These are phyloP conservation scores for Alcis repandata DNA, from an alignment of 2,888 invertebrate species.

Conservation along the genomic window DNA sequence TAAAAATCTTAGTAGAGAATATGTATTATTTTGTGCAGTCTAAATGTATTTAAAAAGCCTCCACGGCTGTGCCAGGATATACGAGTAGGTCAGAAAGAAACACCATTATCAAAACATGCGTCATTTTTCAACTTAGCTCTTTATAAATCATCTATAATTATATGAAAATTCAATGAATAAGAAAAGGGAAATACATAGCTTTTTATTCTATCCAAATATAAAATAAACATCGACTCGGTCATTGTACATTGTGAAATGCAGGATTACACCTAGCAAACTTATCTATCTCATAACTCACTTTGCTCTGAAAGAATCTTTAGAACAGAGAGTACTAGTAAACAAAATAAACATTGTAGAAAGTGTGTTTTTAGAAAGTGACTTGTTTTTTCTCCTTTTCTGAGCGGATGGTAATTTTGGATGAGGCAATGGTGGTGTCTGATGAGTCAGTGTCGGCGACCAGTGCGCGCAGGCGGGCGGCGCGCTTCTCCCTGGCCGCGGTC, in stretches of 20 bases:
- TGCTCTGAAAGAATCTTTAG: slow-evolving; percentile 55
- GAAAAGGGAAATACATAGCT: slow-evolving; percentile 72
- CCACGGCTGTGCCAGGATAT: too few relatives aligned
- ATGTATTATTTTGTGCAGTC: too few relatives aligned
- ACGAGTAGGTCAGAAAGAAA: too few relatives aligned
- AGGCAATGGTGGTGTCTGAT: slow-evolving; percentile 65
- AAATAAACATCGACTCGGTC: slow-evolving; percentile 74
- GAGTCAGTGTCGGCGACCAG: slow-evolving; percentile 88
- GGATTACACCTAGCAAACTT: slow-evolving; percentile 72
- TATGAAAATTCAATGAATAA: slow-evolving; percentile 64
- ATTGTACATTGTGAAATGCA: slow-evolving; percentile 74
- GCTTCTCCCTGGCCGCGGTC: slow-evolving; percentile 89
- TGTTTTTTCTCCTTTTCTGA: slow-evolving; percentile 82
- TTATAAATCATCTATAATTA: too few relatives aligned
- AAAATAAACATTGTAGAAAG: slow-evolving; percentile 7
- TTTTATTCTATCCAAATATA: slow-evolving; percentile 79
- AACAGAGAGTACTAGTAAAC: slow-evolving; percentile 51
- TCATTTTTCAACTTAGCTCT: too few relatives aligned
- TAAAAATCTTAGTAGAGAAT: too few relatives aligned
- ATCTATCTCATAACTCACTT: slow-evolving; percentile 64
- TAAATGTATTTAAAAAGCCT: too few relatives aligned
- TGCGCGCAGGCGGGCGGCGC: slow-evolving; percentile 90
- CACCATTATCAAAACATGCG: too few relatives aligned
- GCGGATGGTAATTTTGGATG: slow-evolving; percentile 75
- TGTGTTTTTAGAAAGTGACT: slow-evolving; percentile 76